Evolutionary conservation across 2,888 invertebrate genomes (phyloP).

Genomic region (Mystacides longicornis): DNA sequence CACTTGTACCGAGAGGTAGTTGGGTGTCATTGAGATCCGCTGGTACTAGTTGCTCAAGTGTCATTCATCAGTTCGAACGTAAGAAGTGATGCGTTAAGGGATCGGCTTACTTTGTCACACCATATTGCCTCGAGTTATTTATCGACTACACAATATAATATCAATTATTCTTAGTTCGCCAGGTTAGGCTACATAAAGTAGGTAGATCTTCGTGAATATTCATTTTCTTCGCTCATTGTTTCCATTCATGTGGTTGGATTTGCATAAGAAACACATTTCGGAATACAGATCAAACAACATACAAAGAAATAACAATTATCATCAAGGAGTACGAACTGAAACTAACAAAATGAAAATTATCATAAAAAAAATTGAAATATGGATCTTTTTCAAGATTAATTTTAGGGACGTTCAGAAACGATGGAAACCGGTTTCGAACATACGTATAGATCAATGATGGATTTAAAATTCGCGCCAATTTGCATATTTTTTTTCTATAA

Average conservation of each 20-base stretch:
- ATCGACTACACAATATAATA: neutral
- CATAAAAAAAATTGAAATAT: too few species aligned
- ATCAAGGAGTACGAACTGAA: too few species aligned
- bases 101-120: conserved; percentile 1
- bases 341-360: too few species aligned
- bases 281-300: too few species aligned
- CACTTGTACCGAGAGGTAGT: too few species aligned
- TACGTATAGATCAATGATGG: too few species aligned
- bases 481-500: too few species aligned
- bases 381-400: too few species aligned
- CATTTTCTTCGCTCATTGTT: neutral
- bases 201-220: neutral
- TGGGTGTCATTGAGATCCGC: neutral
- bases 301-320: too few species aligned
- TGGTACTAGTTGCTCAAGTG: neutral
- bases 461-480: too few species aligned
- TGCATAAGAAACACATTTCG: neutral
- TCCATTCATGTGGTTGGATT: neutral
- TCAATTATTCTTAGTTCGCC: neutral
- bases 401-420: too few species aligned
- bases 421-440: too few species aligned
- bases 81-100: neutral
- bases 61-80: neutral
- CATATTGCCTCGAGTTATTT: neutral
- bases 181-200: neutral